Base-by-base conservation (phyloP, 1,140 invertebrate genomes). In the Ceratosolen fusciceps region DNA sequence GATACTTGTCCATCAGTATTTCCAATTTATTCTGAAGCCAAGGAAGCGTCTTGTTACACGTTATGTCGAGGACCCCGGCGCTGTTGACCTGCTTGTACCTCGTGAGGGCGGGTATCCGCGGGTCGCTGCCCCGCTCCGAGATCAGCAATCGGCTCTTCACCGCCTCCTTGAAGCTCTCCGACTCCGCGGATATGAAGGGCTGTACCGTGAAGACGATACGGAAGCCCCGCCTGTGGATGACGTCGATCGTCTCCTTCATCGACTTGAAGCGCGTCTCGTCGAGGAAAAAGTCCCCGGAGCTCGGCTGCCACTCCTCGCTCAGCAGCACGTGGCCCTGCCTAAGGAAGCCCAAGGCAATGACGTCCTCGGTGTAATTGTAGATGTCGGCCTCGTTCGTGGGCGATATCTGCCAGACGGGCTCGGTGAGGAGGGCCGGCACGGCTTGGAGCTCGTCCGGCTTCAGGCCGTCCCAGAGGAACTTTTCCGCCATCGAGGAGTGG, bases 101-200 rank as follows among this genome's bases (percentile, higher is more conserved):
- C 0, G 95, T 95, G 31, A 96, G 85, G 0, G 95, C 94, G 1
- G 95, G 95, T 67, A 95, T 94, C 83, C 93, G 91, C 65, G 92
- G 92, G 84, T 95, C 94, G 79, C 93, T 94, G 71, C 92, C 92
- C 9, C 95, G 90, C 82, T 95, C 94, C 16, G 93, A 94, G 37
- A 96, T 93, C 2, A 96, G 83, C 34, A 96, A 83, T 79, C 93
- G 91, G 62, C 93, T 93, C 52, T 93, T 89, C 0, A 97, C 95
- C 2, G 95, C 94, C 74, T 95, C 93, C 62, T 93, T 93, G 85
- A 97, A 96, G 83, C 95, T 96, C 2, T 87, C 87, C 74, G 95
- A 96, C 82, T 97, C 96, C 0, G 95, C 96, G 47, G 95, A 95
- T 65, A 98, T 95, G 84, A 96, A 97, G 0, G 96, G 96, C 82